Conservation (phyloP, 1,140 invertebrate genomes). For the Spodoptera litura region DNA sequence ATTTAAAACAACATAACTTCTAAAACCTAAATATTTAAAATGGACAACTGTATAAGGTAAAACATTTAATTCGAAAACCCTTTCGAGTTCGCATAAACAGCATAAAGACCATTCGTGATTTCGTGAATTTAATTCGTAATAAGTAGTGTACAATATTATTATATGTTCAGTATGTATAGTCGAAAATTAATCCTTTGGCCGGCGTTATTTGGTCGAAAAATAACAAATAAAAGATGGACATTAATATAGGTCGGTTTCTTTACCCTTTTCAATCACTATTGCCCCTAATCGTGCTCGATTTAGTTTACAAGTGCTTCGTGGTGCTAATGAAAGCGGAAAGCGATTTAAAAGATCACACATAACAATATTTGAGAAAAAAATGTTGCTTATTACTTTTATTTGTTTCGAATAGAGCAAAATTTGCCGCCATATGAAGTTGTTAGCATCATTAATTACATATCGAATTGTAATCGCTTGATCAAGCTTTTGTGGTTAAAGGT, state of each 20-base stretch:
- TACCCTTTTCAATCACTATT: conserved; percentile 83
- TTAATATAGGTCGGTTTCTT: conserved; percentile 65
- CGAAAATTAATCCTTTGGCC: conserved; percentile 42
- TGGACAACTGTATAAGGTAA: not conserved
- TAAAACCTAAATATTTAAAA: no score
- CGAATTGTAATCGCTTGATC: no score
- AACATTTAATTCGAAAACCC: not conserved
- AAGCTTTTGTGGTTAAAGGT: no score
- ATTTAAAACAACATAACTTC: no score
- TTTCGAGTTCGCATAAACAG: not conserved
- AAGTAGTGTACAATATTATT: conserved; percentile 44
- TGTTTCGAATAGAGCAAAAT: no score
- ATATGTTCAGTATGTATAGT: conserved; percentile 25
- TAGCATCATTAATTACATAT: no score
- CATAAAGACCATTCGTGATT: conserved; percentile 22
- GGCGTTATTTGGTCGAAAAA: conserved; percentile 50
- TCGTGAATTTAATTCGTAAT: conserved; percentile 38
- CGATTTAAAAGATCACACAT: not conserved
- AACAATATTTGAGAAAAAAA: no score
- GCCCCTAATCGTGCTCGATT: conserved; percentile 79
- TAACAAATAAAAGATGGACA: conserved; percentile 59
- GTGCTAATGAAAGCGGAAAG: conserved; percentile 40
- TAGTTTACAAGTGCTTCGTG: conserved; percentile 64
- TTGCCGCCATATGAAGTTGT: no score
- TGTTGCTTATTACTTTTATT: no score